Conservation (phyloP, 2,113 vertebrate genomes). For the Heliornis fulica region DNA sequence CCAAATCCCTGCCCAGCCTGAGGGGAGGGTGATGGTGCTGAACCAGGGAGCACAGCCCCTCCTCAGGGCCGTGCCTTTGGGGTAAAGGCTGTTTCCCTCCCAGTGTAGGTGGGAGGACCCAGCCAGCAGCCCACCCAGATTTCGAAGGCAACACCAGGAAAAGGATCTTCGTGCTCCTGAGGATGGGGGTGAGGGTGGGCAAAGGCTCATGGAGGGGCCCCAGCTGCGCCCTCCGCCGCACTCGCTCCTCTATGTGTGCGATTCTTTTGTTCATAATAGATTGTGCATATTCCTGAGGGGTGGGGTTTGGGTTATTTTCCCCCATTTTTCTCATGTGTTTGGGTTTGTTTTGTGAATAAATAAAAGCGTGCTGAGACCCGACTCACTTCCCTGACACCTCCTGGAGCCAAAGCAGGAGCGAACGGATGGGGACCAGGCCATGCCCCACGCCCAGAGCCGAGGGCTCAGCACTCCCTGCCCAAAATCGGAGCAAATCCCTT, state of each 20-base stretch:
- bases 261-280: neutral
- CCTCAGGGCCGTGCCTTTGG: accelerated
- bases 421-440: accelerated
- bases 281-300: neutral
- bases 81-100: neutral
- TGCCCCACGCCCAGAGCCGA: neutral
- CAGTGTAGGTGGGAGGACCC: neutral
- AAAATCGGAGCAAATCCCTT: neutral
- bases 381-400: neutral
- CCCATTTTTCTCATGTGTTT: neutral
- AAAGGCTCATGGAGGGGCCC: neutral
- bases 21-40: accelerated
- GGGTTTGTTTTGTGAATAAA: slow-evolving; percentile 50
- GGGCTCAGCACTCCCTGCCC: neutral
- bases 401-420: neutral
- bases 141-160: neutral
- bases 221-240: accelerated
- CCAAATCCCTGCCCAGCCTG: neutral
- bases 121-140: neutral
- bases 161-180: accelerated
- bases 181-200: neutral
- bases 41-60: neutral
- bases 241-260: neutral
- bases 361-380: neutral
- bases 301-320: neutral